Conservation (phyloP, 2,113 vertebrate species). For the Electrona antarctica region DNA sequence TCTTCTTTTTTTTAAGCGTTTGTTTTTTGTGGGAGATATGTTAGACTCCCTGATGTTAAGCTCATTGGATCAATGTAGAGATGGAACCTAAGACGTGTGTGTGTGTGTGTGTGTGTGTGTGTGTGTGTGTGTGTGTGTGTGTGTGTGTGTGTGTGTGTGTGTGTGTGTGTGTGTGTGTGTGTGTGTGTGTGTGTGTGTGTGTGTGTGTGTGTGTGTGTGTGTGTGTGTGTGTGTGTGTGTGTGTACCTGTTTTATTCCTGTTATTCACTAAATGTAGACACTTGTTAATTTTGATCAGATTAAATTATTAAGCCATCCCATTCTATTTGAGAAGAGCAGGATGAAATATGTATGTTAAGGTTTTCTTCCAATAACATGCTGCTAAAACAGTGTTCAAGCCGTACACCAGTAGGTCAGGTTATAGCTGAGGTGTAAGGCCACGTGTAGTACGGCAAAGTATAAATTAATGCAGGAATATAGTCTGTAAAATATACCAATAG, state of each 20-base stretch:
- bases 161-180: not conserved
- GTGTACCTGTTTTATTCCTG: not conserved
- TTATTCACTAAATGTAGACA: not conserved
- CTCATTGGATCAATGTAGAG: slow-evolving; percentile 21
- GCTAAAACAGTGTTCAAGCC: too few relatives aligned
- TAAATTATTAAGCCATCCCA: not conserved
- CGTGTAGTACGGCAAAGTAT: too few relatives aligned
- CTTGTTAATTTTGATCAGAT: not conserved
- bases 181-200: not conserved
- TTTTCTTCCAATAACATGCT: too few relatives aligned
- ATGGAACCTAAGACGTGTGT: not conserved
- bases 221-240: not conserved
- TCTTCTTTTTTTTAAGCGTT: slow-evolving; percentile 32
- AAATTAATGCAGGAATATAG: too few relatives aligned
- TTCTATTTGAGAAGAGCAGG: too few relatives aligned
- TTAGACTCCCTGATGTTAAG: slow-evolving; percentile 44
- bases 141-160: slow-evolving; percentile 1
- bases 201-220: not conserved
- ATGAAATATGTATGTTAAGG: too few relatives aligned
- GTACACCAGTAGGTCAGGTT: too few relatives aligned
- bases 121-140: not conserved
- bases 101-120: not conserved
- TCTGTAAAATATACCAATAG: too few relatives aligned
- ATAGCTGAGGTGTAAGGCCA: too few relatives aligned
- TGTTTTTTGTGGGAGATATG: not conserved